Evolutionary conservation across 1,140 invertebrate species (phyloP).

Genomic region (Leguminivora glycinivorella): DNA sequence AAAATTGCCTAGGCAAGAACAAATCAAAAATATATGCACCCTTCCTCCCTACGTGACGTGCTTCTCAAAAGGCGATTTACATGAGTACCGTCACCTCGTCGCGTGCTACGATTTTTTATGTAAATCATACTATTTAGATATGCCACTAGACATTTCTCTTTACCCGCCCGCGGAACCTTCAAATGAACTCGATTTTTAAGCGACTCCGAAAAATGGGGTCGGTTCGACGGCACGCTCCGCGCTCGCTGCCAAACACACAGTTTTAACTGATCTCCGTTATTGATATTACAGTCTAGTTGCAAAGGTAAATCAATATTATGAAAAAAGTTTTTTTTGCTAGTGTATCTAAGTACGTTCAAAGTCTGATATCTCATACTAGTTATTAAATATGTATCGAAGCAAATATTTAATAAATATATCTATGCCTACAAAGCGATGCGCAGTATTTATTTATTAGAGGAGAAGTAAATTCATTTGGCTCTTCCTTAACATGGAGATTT

Average conservation of each 20-base stretch:
- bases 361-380: too few species aligned
- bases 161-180: slow-evolving; percentile 39
- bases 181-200: slow-evolving; percentile 29
- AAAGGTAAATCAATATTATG: background rate
- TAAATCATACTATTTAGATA: slow-evolving; percentile 76
- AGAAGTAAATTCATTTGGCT: too few species aligned
- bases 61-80: slow-evolving; percentile 63
- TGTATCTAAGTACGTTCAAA: background rate
- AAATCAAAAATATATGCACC: slow-evolving; percentile 79
- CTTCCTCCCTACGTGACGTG: slow-evolving; percentile 68
- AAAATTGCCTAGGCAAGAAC: slow-evolving; percentile 70
- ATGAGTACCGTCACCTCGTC: slow-evolving; percentile 60
- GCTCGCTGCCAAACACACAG: slow-evolving; percentile 3
- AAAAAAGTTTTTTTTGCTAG: background rate
- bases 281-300: background rate
- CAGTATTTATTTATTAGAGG: too few species aligned
- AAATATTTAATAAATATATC: too few species aligned
- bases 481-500: too few species aligned
- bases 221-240: slow-evolving; percentile 8
- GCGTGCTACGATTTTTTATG: slow-evolving; percentile 75
- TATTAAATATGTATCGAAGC: too few species aligned
- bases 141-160: slow-evolving; percentile 61
- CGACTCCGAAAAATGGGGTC: slow-evolving; percentile 26
- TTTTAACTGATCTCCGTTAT: background rate
- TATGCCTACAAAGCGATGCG: too few species aligned